Evolutionary conservation across 2,113 vertebrate species (phyloP).

Genomic region (Nothocercus nigrocapillus): DNA sequence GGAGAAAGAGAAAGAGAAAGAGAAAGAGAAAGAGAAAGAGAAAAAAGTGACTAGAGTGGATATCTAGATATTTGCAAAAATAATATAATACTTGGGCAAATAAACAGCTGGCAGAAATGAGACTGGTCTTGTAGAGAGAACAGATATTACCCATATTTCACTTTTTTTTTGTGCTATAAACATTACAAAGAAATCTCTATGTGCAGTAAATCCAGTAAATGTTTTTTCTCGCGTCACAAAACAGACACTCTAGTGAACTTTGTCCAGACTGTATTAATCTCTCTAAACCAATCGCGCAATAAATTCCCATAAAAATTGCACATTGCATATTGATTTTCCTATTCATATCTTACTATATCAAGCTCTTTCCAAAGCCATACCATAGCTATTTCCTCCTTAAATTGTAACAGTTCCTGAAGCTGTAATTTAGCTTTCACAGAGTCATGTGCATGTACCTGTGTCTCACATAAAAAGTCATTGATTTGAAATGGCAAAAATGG

Average conservation of each 20-base stretch:
- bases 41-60: accelerated
- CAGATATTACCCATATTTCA: accelerated
- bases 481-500: not conserved
- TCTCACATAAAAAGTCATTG: not conserved
- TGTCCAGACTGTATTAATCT: not conserved
- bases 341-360: not conserved
- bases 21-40: too few relatives aligned
- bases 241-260: not conserved
- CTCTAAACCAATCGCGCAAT: not conserved
- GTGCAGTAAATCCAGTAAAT: not conserved
- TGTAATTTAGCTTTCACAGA: not conserved
- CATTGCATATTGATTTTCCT: constrained; percentile 1
- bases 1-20: too few relatives aligned
- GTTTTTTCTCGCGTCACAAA: not conserved
- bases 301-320: not conserved
- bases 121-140: not conserved
- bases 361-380: not conserved
- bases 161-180: not conserved
- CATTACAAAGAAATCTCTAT: accelerated
- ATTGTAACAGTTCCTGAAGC: not conserved
- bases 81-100: accelerated
- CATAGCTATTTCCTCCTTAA: not conserved
- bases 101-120: accelerated
- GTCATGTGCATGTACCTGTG: not conserved
- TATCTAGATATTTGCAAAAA: not conserved